A percentile compares a stretch with the other conserved stretches of the same genome.
These are phyloP conservation scores for Holacanthella duospinosa DNA, from an alignment of 2,888 invertebrate species.

Conservation along the genomic window DNA sequence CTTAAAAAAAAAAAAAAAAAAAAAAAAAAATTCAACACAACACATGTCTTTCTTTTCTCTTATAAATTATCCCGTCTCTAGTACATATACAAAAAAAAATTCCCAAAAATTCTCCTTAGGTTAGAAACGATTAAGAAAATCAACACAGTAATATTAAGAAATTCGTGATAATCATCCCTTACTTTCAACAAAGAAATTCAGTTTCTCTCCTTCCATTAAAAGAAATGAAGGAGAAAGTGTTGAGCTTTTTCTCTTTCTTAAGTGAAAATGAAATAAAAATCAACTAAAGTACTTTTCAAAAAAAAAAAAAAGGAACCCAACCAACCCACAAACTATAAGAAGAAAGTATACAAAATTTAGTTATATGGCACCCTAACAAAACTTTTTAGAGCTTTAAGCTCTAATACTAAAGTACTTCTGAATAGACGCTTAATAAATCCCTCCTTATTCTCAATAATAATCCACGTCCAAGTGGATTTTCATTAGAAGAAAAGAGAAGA, in stretches of 20 bases:
- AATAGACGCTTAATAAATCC: slow-evolving; percentile 37
- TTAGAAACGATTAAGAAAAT: neutral
- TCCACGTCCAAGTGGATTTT: too few relatives aligned
- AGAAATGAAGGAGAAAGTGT: neutral
- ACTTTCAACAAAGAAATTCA: neutral
- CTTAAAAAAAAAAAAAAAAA: too few relatives aligned
- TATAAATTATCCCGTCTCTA: too few relatives aligned
- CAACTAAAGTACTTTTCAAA: neutral
- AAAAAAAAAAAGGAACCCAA: neutral
- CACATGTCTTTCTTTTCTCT: too few relatives aligned
- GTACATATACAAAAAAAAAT: too few relatives aligned
- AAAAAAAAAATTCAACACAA: too few relatives aligned
- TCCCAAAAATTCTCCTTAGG: too few relatives aligned
- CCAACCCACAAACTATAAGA: neutral
- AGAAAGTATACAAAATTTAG: slow-evolving; percentile 17
- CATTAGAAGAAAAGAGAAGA: too few relatives aligned
- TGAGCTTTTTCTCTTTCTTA: neutral
- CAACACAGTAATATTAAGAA: neutral
- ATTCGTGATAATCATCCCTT: neutral
- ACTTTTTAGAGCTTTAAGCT: slow-evolving; percentile 17
- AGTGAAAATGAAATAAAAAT: slow-evolving; percentile 1
- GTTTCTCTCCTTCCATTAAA: slow-evolving; percentile 3
- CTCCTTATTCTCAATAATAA: neutral
- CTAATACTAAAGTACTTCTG: slow-evolving; percentile 19
- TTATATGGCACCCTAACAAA: too few relatives aligned